Base-by-base conservation (phyloP, 2,888 invertebrate species). In the Idaea biselata region DNA sequence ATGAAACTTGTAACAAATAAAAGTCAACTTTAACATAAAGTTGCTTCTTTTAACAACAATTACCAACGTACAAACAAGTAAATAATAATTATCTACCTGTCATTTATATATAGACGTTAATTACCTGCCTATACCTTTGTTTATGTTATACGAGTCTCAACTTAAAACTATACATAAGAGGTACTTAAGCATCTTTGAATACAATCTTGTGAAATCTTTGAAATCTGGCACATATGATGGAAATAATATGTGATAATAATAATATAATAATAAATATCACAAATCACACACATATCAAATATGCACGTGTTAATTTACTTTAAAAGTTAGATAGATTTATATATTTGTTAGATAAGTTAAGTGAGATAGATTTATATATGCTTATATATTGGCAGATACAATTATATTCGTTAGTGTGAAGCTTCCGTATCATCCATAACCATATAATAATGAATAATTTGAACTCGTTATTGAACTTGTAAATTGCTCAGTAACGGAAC, bases 401-500 rank as follows among this genome's bases (percentile, higher is more conserved):
- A 79, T 82, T 81, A 75, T 67, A 70, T 71, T 64, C 58, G 67
- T 66, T 64, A 74, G 55, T 66, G 44, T 60, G 59, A 57, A 58
- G 69, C 77, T 82, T 83, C 80, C 81, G 79, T 78, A 73, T 78
- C 71, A 72, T 69, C 66, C 11, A 44, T 14, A 72, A 68, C 66
- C 44, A 44, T 14, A 44, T 44, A 44, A 44, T 44, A 44, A 64
- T 68, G 62, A 73, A 63, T 72, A 73, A 71, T 72, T 74, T 73
- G 68, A 60, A 61, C 71, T 73, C 64, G 68, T 69, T 72, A 68
- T 63, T 65, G 63, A 68, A 73, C 71, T 70, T 74, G 73, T 77
- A 74, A 81, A 78, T 81, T 76, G 68, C 72, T 69, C 33, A 64
- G 66, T 81, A 83, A 84, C 84, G 80, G 82, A 73, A 68, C 70